Base-by-base conservation (phyloP, 2,797 vertebrate species). In the Malurus leucopterus region DNA sequence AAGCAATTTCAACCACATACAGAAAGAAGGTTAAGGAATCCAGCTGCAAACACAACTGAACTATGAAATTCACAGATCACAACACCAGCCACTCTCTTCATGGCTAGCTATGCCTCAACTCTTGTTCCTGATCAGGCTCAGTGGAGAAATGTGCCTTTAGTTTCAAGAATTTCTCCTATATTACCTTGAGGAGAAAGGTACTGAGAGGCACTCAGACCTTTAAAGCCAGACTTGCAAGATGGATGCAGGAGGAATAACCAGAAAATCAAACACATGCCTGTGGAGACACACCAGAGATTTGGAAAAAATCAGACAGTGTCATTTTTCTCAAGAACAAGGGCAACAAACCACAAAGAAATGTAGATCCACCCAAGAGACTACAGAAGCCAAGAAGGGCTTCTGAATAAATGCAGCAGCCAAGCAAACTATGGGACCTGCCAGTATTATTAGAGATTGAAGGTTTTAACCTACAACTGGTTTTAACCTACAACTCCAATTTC, bases 341-440 rank as follows among this genome's bases (percentile, higher is more conserved):
- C 59, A 93, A 90, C 32, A 91, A 94, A 81, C 38, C 40, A 46
- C 67, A 53, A 73, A 91, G 76, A 92, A 83, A 89, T 64, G 2
- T 93, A 94, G 93, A 93, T 47, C 70, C 53, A 73, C 70, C 53
- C 67, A 69, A 81, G 65, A 84, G 76, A 89, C 69, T 50, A 72
- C 3, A 50, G 9, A 59, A 32, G 19, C 55, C 0, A 1, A 50
- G 57, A 91, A 93, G 73, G 27, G 30, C 51, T 89, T 91, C 79
- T 70, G 49, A 91, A 87, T 57, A 92, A 85, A 92, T 21, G 27
- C 49, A 87, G 49, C 59, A 91, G 65, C 59, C 63, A 78, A 87
- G 49, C n/a, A 75, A 91, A 64, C 55, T 51, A 59, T 53, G 51
- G 22, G 58, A 27, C 18, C 55, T 68, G n/a, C 38, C 68, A 71